Conservation (phyloP, 2,888 invertebrate genomes). For the Drosophila multiciliata region DNA sequence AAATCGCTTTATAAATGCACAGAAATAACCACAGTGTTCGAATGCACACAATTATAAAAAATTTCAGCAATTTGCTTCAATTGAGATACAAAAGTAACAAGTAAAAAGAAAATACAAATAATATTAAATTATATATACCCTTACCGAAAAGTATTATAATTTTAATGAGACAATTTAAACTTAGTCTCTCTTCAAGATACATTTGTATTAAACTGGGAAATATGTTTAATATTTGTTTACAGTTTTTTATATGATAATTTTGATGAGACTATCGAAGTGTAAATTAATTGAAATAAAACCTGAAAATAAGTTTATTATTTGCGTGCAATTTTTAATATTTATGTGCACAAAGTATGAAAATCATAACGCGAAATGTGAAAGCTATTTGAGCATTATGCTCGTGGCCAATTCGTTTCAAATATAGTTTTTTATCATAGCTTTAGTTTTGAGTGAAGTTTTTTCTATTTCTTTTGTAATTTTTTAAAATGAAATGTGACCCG, state of each 20-base stretch:
- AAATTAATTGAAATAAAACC: background rate
- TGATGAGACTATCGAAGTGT: background rate
- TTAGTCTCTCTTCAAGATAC: background rate
- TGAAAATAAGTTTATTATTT: background rate
- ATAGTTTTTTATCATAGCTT: background rate
- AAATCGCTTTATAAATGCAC: conserved; percentile 45
- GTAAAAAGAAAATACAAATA: no score
- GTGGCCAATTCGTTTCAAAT: background rate
- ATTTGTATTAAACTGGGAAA: background rate
- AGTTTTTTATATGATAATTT: background rate
- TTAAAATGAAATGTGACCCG: conserved; percentile 46
- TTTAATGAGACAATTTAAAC: background rate
- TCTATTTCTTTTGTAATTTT: conserved; percentile 3
- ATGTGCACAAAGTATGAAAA: background rate
- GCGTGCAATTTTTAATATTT: background rate
- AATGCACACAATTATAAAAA: conserved; percentile 29
- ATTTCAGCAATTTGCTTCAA: conserved; percentile 40
- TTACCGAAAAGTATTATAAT: background rate
- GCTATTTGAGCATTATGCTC: background rate
- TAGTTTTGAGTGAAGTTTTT: background rate
- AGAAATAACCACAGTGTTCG: conserved; percentile 16
- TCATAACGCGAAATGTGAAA: background rate
- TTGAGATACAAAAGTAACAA: conserved; percentile 17
- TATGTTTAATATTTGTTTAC: background rate
- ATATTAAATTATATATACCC: conserved; percentile 3